Conservation (phyloP, 2,888 invertebrate species). For the Drosophila emarginata region DNA sequence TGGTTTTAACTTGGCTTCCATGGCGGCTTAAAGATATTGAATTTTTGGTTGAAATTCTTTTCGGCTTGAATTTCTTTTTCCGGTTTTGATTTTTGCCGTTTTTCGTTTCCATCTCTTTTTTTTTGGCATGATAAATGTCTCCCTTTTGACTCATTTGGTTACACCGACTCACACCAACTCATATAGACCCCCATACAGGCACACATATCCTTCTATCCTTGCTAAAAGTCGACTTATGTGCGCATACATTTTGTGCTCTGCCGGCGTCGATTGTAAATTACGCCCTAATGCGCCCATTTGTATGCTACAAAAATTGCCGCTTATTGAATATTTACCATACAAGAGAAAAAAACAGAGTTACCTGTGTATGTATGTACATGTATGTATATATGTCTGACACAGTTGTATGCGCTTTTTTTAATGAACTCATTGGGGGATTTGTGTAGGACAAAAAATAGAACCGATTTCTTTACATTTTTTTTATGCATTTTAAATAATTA, state of each 20-base stretch:
- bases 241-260: constrained; percentile 46
- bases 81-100: constrained; percentile 21
- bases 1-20: constrained; percentile 36
- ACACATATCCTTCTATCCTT: constrained; percentile 31
- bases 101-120: constrained; percentile 13
- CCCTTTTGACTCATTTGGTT: constrained; percentile 76
- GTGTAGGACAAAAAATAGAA: constrained; percentile 31
- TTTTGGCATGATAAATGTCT: constrained; percentile 72
- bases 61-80: constrained; percentile 19
- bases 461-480: constrained; percentile 34
- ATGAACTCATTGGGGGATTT: constrained; percentile 76
- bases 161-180: constrained; percentile 34
- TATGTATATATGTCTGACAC: not conserved
- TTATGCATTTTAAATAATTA: constrained; percentile 75
- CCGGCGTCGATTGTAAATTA: constrained; percentile 72
- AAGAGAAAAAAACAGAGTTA: not conserved
- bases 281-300: constrained; percentile 76
- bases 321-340: constrained; percentile 73
- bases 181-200: constrained; percentile 37
- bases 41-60: not conserved
- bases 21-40: constrained; percentile 41
- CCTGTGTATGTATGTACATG: not conserved
- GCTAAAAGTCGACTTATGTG: constrained; percentile 39
- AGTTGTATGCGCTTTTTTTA: constrained; percentile 43
- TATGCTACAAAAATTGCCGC: constrained; percentile 77